Percentiles rank a stretch among this genome's conserved stretches.
Conservation (phyloP, 2,888 invertebrate species). For the Heliconius charithonia region DNA sequence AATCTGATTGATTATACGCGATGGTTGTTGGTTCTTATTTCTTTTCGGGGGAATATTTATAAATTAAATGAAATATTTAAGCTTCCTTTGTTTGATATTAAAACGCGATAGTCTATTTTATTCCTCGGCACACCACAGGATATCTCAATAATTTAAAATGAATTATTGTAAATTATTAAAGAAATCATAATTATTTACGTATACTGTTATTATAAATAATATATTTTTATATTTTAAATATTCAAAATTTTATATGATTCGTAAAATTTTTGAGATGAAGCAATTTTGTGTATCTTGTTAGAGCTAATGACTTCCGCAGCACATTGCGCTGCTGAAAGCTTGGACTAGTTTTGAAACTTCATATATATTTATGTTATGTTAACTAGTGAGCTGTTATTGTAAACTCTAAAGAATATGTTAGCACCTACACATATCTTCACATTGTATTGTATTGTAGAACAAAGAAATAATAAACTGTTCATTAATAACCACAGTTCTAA, state of each 20-base stretch:
- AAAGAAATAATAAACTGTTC: not conserved
- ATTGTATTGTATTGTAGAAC: conserved; percentile 14
- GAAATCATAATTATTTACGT: not conserved
- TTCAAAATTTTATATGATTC: not conserved
- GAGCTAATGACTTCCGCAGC: conserved; percentile 38
- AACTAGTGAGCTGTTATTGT: conserved; percentile 28
- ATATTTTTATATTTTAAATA: not conserved
- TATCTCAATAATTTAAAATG: too few species aligned
- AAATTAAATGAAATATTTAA: not conserved
- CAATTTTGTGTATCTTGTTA: conserved; percentile 27
- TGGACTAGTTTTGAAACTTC: conserved; percentile 33
- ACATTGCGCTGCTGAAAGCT: conserved; percentile 33
- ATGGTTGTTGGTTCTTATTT: not conserved
- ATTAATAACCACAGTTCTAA: not conserved
- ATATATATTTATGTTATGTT: conserved; percentile 30
- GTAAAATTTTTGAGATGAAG: not conserved
- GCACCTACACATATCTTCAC: not conserved
- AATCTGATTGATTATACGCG: not conserved
- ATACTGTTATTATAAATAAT: not conserved
- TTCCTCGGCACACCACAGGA: not conserved
- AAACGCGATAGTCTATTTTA: not conserved
- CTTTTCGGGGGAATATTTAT: not conserved
- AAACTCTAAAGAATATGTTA: not conserved
- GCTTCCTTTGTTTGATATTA: not conserved
- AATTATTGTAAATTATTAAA: not conserved